Evolutionary conservation across 2,888 invertebrate genomes (phyloP).

Genomic region (Lithophane leautieri): DNA sequence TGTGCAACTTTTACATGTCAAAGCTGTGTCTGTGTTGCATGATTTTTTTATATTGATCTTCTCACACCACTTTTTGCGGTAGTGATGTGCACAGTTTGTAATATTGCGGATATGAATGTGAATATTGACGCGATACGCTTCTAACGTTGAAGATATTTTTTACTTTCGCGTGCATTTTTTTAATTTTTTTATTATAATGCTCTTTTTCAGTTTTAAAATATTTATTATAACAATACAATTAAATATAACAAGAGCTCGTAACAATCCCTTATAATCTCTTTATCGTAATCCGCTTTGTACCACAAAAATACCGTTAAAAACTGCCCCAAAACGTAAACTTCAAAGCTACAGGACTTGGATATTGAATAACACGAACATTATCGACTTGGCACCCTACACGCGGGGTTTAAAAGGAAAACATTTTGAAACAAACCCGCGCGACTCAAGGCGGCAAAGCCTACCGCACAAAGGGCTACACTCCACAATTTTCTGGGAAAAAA

Average conservation of each 20-base stretch:
- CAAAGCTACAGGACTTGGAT: slow-evolving; percentile 13
- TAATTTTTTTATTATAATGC: not conserved
- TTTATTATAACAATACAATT: not conserved
- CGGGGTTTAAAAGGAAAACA: slow-evolving; percentile 65
- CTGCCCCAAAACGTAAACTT: not conserved
- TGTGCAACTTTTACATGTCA: slow-evolving; percentile 58
- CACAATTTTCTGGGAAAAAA: slow-evolving; percentile 86
- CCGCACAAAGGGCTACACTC: slow-evolving; percentile 83
- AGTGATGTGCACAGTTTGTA: slow-evolving; percentile 6
- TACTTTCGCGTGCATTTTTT: not conserved
- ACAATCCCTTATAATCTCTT: not conserved
- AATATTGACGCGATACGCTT: not conserved
- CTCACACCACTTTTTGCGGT: slow-evolving; percentile 35
- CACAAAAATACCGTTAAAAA: not conserved
- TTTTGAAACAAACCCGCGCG: slow-evolving; percentile 73
- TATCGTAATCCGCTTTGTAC: not conserved
- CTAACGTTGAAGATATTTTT: not conserved
- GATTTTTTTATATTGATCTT: slow-evolving; percentile 55
- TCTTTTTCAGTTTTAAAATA: not conserved
- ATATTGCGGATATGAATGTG: slow-evolving; percentile 4
- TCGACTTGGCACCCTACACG: slow-evolving; percentile 45
- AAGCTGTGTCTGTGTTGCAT: slow-evolving; percentile 47
- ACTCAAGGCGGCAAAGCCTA: slow-evolving; percentile 79
- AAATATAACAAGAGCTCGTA: not conserved
- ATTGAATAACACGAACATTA: slow-evolving; percentile 43